phyloP scores from a whole-genome alignment of 2,888 invertebrate species.

The Athalia rosae region DNA sequence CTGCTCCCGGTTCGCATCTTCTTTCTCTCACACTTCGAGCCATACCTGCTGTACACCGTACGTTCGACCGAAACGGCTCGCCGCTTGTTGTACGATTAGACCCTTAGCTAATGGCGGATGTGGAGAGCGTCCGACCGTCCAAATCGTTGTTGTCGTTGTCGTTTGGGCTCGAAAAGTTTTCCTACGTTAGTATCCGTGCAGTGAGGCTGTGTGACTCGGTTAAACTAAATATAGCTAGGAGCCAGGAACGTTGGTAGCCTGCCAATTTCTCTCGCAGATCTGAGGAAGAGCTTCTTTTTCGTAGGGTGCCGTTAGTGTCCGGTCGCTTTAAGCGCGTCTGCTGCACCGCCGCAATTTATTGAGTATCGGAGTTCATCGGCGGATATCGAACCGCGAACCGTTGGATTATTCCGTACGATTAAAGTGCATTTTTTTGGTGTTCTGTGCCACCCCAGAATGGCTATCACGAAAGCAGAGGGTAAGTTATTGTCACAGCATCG shows the following conservation, averaged over 20 bases:
- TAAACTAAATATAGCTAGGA: slow-evolving; percentile 69
- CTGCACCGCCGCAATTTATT: slow-evolving; percentile 8
- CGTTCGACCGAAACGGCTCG: too few species aligned
- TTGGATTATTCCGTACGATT: slow-evolving; percentile 23
- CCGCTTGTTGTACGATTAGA: neutral
- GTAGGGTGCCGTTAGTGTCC: slow-evolving; percentile 48
- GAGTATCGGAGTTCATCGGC: neutral
- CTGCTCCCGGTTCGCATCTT: too few species aligned
- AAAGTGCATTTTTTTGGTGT: neutral
- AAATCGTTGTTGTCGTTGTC: neutral
- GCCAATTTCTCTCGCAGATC: slow-evolving; percentile 60
- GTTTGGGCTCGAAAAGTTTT: neutral
- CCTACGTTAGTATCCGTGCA: neutral
- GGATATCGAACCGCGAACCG: neutral
- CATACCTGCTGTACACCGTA: too few species aligned
- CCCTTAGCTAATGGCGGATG: neutral
- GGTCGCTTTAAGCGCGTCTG: slow-evolving; percentile 11
- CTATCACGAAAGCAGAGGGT: slow-evolving; percentile 71
- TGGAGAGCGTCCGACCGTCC: neutral
- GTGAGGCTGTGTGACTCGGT: slow-evolving; percentile 43
- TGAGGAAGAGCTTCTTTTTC: slow-evolving; percentile 52
- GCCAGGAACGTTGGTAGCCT: slow-evolving; percentile 68
- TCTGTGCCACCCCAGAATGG: slow-evolving; percentile 63
- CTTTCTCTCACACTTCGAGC: too few species aligned
- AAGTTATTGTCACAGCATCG: slow-evolving; percentile 61